Evolutionary conservation across 37 sponge, comb jelly and placozoan genomes (phyloP), one percentile per base, ranked within the genome.

Genomic region (Axinella damicornis): DNA sequence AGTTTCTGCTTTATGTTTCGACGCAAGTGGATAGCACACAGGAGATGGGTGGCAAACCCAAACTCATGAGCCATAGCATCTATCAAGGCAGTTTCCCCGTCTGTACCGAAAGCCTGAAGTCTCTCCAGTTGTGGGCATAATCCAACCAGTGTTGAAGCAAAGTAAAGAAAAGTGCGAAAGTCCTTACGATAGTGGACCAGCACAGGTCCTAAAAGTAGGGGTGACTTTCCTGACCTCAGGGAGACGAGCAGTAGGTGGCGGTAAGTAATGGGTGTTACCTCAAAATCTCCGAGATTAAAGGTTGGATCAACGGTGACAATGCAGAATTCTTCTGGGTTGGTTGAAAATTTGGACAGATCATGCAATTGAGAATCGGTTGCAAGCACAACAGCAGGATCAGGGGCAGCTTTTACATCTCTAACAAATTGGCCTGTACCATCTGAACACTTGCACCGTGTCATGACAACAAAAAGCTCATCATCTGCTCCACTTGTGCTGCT

Each of bases 221-320:
- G 88, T 35, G 72, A n/a, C 11, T 66, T 65, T 57, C 56, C 34
- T 30, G 4, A 46, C 46, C 9, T 46, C 46, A 12, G 46, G 9
- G 6, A 12, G 46, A 12, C 9, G 46, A 88, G 56, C 14, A 60
- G 73, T 1, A 77, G 56, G 65, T 88, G 89, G 17, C 71, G 69
- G 25, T 74, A 82, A 15, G 89, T 77, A 56, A 70, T 81, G 0
- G 82, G 83, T 15, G 84, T 89, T 40, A 83, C 84, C 59, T 83
- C 89, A 71, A 89, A 88, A 68, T 88, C 89, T 2, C 89, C 83
- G 5, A 88, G 64, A 20, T 12, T 52, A 54, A 88, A 88, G 0
- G 89, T 89, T 4, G 89, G 89, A 37, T 89, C 89, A 5, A 80
- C 84, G 5, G 84, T 89, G 20, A 89, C 31, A 21, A 83, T 38